These are phyloP conservation scores for Nerophis lumbriciformis DNA, from an alignment of 2,113 vertebrate genomes.

Conservation along the genomic window DNA sequence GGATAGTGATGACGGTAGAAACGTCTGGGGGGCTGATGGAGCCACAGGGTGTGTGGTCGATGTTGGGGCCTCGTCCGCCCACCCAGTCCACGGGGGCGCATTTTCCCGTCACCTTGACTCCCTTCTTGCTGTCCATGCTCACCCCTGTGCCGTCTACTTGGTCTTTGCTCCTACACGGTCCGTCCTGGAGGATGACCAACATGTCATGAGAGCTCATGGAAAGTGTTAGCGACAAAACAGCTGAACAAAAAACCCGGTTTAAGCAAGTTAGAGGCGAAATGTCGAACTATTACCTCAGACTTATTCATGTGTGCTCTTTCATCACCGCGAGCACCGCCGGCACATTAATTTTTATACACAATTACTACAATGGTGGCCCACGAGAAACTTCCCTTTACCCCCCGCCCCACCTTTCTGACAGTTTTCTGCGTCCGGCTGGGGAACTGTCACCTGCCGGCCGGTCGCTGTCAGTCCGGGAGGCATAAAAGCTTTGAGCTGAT, in stretches of 20 bases:
- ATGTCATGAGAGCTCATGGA: conserved; percentile 9
- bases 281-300: conserved; percentile 54
- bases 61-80: conserved; percentile 49
- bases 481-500: conserved; percentile 34
- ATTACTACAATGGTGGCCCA: conserved; percentile 62
- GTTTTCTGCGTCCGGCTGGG: conserved; percentile 22
- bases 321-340: conserved; percentile 40
- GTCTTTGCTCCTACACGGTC: conserved; percentile 64
- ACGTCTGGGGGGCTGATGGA: conserved; percentile 27
- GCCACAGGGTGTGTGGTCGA: conserved; percentile 39
- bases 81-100: conserved; percentile 55
- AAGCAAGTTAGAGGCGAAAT: conserved; percentile 13
- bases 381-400: conserved; percentile 62
- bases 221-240: background rate
- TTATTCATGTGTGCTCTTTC: conserved; percentile 53
- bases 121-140: conserved; percentile 73
- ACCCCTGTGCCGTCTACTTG: conserved; percentile 76
- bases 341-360: conserved; percentile 69
- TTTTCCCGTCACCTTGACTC: conserved; percentile 65
- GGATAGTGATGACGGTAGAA: conserved; percentile 47
- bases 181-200: conserved; percentile 61
- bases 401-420: conserved; percentile 3
- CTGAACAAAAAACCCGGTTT: conserved; percentile 1
- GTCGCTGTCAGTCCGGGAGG: conserved; percentile 30
- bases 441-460: conserved; percentile 18